Percentiles rank a stretch among this genome's conserved stretches.
phyloP scores from a whole-genome alignment of 2,113 vertebrate genomes.

The Clarias macrocephalus region DNA sequence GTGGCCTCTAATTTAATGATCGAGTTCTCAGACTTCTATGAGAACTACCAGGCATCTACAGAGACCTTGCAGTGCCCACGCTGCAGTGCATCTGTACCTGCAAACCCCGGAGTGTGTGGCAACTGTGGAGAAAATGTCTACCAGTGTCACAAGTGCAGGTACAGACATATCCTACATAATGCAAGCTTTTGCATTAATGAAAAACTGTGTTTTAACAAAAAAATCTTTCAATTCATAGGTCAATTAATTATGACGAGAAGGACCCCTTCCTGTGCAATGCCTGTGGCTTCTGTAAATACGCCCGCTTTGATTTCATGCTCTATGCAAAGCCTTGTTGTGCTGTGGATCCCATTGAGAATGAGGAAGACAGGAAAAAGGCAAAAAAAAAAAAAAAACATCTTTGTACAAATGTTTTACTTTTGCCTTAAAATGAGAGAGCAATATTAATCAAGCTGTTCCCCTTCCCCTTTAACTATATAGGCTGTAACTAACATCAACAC shows the following conservation, averaged over 20 bases:
- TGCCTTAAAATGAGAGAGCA: not conserved
- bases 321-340: slow-evolving; percentile 97
- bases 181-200: not conserved
- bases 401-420: not conserved
- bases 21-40: slow-evolving; percentile 97
- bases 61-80: slow-evolving; percentile 97
- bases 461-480: slow-evolving; percentile 61
- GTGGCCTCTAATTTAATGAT: slow-evolving; percentile 99
- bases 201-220: not conserved
- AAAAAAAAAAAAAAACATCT: not conserved
- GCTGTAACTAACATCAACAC: slow-evolving; percentile 98
- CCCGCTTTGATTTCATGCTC: slow-evolving; percentile 98
- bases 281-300: slow-evolving; percentile 98
- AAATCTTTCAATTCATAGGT: slow-evolving; percentile 69
- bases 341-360: slow-evolving; percentile 97
- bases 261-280: slow-evolving; percentile 98
- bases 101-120: slow-evolving; percentile 95
- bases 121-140: slow-evolving; percentile 98
- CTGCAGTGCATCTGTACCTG: slow-evolving; percentile 94
- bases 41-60: slow-evolving; percentile 97
- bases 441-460: not conserved
- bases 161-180: not conserved
- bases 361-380: slow-evolving; percentile 97
- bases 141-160: slow-evolving; percentile 99
- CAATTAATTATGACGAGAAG: slow-evolving; percentile 98